Percentiles rank a stretch among this genome's conserved stretches.
phyloP scores from a whole-genome alignment of 1,140 invertebrate genomes.

The Anastrepha ludens region DNA sequence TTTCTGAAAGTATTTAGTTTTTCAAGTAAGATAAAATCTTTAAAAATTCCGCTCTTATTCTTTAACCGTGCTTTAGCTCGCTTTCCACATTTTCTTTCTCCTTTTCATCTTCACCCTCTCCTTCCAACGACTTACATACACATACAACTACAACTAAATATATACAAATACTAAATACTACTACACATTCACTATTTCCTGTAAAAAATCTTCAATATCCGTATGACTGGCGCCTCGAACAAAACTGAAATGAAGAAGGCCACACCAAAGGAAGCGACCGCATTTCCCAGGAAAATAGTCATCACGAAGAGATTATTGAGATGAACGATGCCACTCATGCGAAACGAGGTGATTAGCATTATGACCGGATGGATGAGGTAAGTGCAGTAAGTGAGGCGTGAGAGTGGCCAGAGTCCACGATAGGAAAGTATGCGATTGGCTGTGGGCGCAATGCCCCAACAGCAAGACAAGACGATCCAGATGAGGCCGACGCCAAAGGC shows the following conservation, averaged over 20 bases:
- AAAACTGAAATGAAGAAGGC: conserved; percentile 85
- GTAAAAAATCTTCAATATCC: conserved; percentile 82
- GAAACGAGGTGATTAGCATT: conserved; percentile 85
- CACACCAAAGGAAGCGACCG: conserved; percentile 84
- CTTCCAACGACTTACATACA: background rate
- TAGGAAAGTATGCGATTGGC: conserved; percentile 86
- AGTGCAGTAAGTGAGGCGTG: conserved; percentile 91
- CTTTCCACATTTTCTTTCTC: no score
- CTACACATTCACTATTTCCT: conserved; percentile 61
- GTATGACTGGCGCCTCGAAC: conserved; percentile 86
- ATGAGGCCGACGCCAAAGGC: conserved; percentile 85
- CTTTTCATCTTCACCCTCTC: no score
- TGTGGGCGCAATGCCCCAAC: conserved; percentile 83
- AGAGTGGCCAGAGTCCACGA: conserved; percentile 87
- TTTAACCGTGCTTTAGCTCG: no score
- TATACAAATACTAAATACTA: background rate
- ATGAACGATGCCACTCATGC: conserved; percentile 86
- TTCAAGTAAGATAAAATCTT: no score
- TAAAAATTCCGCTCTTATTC: no score
- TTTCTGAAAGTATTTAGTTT: no score
- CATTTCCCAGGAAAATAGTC: conserved; percentile 85
- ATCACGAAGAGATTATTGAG: conserved; percentile 83
- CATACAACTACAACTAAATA: background rate
- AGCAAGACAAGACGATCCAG: conserved; percentile 89
- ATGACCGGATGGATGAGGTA: conserved; percentile 92